Percentiles rank a stretch among this genome's conserved stretches.
Evolutionary conservation across 2,888 invertebrate genomes (phyloP).

Genomic region (Clitarchus hookeri): DNA sequence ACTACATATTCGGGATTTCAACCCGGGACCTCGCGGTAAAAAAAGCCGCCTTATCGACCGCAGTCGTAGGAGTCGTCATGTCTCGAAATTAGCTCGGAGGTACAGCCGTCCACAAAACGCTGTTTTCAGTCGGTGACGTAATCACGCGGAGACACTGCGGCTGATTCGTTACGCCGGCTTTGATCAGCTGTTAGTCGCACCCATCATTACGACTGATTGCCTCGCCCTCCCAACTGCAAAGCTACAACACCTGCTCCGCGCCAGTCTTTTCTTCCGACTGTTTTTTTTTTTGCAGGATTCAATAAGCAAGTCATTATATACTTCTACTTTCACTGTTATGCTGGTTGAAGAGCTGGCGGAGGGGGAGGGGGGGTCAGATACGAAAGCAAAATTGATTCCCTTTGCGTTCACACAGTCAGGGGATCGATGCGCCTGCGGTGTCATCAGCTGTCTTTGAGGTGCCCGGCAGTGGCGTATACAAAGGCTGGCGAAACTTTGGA

Average conservation of each 20-base stretch:
- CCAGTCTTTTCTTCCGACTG: neutral
- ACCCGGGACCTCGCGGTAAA: too few relatives aligned
- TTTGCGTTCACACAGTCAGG: too few relatives aligned
- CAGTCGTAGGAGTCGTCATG: too few relatives aligned
- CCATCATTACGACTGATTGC: neutral
- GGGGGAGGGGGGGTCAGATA: neutral
- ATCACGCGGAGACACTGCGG: neutral
- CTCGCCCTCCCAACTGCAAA: neutral
- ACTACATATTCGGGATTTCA: too few relatives aligned
- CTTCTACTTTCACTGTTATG: neutral
- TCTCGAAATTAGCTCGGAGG: too few relatives aligned
- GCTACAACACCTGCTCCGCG: neutral
- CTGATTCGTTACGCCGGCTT: neutral
- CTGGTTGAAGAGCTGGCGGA: neutral
- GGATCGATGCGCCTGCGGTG: too few relatives aligned
- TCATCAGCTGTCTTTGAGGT: too few relatives aligned
- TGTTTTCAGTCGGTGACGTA: neutral
- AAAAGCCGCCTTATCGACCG: too few relatives aligned
- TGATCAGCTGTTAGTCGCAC: neutral
- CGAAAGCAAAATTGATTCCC: neutral
- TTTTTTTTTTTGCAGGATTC: neutral
- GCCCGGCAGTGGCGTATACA: too few relatives aligned
- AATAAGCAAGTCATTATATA: constrained; percentile 1
- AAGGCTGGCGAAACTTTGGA: too few relatives aligned
- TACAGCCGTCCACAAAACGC: neutral